phyloP scores from a whole-genome alignment of 2,797 vertebrate species.

The Meda fulgida region DNA sequence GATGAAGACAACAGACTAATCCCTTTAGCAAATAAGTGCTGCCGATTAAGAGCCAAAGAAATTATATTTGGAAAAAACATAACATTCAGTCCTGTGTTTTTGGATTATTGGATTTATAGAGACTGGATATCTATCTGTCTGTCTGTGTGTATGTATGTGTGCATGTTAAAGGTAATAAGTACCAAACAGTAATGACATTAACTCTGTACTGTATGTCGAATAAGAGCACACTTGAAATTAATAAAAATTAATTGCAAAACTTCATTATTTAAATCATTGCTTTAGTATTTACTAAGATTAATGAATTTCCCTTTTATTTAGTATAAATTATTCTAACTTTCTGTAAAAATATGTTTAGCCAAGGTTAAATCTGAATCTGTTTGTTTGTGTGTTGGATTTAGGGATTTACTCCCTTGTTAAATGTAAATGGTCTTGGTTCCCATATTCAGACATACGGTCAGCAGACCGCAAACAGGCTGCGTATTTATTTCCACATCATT shows the following conservation, averaged over 20 bases:
- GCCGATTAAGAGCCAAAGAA: neutral
- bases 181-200: neutral
- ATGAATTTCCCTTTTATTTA: neutral
- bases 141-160: neutral
- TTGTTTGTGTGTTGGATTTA: constrained; percentile 4
- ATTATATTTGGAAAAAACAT: constrained; percentile 58
- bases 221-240: neutral
- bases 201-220: neutral
- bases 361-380: neutral
- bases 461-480: constrained; percentile 74
- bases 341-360: neutral
- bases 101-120: neutral
- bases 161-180: neutral
- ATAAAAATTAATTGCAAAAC: neutral
- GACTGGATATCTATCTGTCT: neutral
- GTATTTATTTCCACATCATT: constrained; percentile 85
- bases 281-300: neutral
- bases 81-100: neutral
- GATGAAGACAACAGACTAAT: constrained; percentile 30
- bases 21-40: neutral
- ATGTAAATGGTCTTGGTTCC: neutral
- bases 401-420: neutral
- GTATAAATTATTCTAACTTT: neutral
- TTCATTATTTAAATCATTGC: neutral
- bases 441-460: constrained; percentile 37